phyloP scores from a whole-genome alignment of 2,797 vertebrate genomes.

The Neosilurus hyrtlii region DNA sequence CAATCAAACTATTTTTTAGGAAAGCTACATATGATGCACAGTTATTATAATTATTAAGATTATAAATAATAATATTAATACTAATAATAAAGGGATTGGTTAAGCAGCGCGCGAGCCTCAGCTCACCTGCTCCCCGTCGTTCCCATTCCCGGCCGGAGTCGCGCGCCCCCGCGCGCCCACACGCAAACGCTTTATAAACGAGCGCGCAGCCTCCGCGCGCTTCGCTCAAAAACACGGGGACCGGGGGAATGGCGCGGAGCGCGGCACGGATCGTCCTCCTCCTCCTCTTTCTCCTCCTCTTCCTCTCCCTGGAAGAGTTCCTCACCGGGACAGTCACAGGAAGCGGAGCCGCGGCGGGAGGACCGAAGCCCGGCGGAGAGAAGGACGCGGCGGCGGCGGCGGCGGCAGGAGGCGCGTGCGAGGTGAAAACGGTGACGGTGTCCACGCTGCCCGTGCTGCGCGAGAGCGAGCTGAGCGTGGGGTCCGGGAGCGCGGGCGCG shows the following conservation, averaged over 20 bases:
- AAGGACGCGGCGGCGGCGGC: conserved; percentile 66
- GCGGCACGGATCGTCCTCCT: conserved; percentile 62
- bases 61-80: no score
- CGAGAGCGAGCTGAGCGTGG: conserved; percentile 92
- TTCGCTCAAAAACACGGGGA: conserved; percentile 63
- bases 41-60: not conserved
- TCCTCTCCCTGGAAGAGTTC: conserved; percentile 55
- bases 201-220: conserved; percentile 67
- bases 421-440: conserved; percentile 90
- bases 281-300: conserved; percentile 53
- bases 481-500: conserved; percentile 74
- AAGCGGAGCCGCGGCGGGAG: conserved; percentile 53
- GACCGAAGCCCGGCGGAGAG: conserved; percentile 57
- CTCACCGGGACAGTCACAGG: conserved; percentile 49
- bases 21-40: not conserved
- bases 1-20: not conserved
- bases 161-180: conserved; percentile 39
- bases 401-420: conserved; percentile 73
- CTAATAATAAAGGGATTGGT: not conserved
- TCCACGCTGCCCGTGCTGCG: conserved; percentile 92
- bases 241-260: conserved; percentile 70
- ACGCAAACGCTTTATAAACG: conserved; percentile 72
- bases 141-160: conserved; percentile 29
- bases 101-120: conserved; percentile 27
- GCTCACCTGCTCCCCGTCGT: conserved; percentile 77